A percentile compares a stretch with the other conserved stretches of the same genome.
Conservation (phyloP, 2,797 vertebrate species). For the Geotrypetes seraphini region DNA sequence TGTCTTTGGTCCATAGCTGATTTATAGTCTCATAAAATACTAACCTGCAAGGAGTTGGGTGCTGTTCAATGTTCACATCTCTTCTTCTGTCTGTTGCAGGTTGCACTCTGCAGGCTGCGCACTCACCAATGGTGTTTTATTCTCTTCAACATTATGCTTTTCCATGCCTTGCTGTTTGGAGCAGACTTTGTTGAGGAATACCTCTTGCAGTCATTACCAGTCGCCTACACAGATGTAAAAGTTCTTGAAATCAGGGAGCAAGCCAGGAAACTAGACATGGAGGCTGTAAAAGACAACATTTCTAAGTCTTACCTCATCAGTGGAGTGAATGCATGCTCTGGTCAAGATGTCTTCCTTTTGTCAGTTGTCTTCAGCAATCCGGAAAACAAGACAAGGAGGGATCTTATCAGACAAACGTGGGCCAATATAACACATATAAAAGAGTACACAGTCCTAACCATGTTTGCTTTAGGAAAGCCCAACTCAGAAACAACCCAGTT, state of each 20-base stretch:
- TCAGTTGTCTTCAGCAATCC: constrained; percentile 64
- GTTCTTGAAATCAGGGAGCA: constrained; percentile 65
- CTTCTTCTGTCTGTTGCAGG: constrained; percentile 35
- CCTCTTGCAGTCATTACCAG: constrained; percentile 65
- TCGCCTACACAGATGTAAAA: constrained; percentile 58
- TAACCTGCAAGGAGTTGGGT: neutral
- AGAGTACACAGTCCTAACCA: constrained; percentile 30
- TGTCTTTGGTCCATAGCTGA: rapidly evolving
- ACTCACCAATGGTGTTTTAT: constrained; percentile 92
- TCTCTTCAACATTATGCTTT: constrained; percentile 75
- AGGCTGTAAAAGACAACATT: constrained; percentile 49
- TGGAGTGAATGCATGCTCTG: constrained; percentile 45
- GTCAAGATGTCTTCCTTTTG: constrained; percentile 70
- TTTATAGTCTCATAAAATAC: neutral
- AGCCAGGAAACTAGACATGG: constrained; percentile 68
- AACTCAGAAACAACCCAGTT: constrained; percentile 35
- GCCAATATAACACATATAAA: constrained; percentile 55
- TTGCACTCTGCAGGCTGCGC: constrained; percentile 66
- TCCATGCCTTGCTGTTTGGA: constrained; percentile 81
- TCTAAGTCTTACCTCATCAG: constrained; percentile 49
- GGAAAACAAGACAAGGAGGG: constrained; percentile 55
- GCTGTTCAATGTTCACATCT: neutral
- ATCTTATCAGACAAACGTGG: constrained; percentile 71
- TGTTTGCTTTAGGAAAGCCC: constrained; percentile 58
- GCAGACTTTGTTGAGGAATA: constrained; percentile 85